A percentile compares a stretch with the other conserved stretches of the same genome.
Conservation (phyloP, 1,140 invertebrate genomes). For the Drosophila ficusphila region DNA sequence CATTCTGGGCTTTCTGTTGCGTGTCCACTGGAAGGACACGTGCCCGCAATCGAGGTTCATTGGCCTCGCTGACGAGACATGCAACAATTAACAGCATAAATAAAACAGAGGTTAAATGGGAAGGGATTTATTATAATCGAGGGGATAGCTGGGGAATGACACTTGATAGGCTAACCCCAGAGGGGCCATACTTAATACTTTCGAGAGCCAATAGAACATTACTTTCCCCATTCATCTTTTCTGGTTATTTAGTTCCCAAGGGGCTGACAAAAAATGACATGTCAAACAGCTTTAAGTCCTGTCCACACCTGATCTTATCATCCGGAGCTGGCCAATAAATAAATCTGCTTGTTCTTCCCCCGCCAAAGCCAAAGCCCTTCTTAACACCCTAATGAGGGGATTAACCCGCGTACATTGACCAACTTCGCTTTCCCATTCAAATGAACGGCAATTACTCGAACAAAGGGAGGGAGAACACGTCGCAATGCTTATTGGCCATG, state of each 20-base stretch:
- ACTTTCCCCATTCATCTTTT: too few species aligned
- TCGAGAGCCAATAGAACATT: too few species aligned
- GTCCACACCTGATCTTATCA: background rate
- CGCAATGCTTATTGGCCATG: conserved; percentile 15
- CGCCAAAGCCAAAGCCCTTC: background rate
- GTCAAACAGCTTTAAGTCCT: background rate
- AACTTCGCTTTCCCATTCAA: conserved; percentile 29
- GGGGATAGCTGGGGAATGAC: background rate
- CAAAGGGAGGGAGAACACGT: background rate
- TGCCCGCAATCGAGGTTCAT: conserved; percentile 51
- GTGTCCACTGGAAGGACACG: conserved; percentile 38
- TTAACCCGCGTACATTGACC: conserved; percentile 33
- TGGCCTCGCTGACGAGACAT: conserved; percentile 39
- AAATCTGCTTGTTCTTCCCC: background rate
- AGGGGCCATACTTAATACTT: background rate
- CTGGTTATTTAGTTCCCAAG: too few species aligned
- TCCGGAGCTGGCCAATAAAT: background rate
- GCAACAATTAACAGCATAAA: conserved; percentile 35
- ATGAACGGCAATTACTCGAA: conserved; percentile 37
- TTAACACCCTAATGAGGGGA: conserved; percentile 23
- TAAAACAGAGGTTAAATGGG: conserved; percentile 14
- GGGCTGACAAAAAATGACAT: background rate
- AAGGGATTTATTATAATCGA: conserved; percentile 12
- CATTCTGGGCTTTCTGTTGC: conserved; percentile 14
- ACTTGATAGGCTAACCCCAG: background rate